Evolutionary conservation across 2,797 vertebrate genomes (phyloP), one percentile per base, ranked within the genome.

Genomic region (Pitangus sulphuratus): DNA sequence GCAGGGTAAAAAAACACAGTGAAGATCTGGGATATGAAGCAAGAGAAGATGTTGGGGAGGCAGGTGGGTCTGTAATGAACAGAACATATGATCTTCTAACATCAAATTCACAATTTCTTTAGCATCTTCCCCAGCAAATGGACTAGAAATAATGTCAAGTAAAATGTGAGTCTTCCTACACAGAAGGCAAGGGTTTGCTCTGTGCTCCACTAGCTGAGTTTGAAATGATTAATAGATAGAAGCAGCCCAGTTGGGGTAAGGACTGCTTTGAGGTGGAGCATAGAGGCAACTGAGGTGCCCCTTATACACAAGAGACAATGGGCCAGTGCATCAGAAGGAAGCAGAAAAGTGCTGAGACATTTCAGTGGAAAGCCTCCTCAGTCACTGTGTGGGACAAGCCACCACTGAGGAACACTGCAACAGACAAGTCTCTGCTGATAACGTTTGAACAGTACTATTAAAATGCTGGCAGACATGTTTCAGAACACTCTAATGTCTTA

Each of bases 401-500:
- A 83, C 11, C 51, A 14, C 42, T 6, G n/a, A 78, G 76, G 45
- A 89, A 15, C 30, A 30, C 0, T 5, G 8, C 12, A 21, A 18
- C 18, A 81, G 60, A n/a, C 5, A 11, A 19, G 28, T 69, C 37
- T 62, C 47, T 39, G 33, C 74, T 12, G 62, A 24, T 14, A 66
- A 37, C 1, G 0, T 74, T 94, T 77, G 81, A 89, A 53, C 78
- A 81, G 44, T 53, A 13, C 56, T 15, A 50, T 51, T n/a, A 62
- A 70, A 91, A 62, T 56, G 47, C 77, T 60, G 68, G 84, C 56
- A 90, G 83, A 58, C 4, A 1, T 44, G 57, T 76, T 93, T 91
- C 70, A 83, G 79, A 95, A 74, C 75, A 90, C 53, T 92, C 51
- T 89, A 87, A 89, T 91, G 53, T 69, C 89, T 87, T 90, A 64